Conservation (phyloP, 1,140 invertebrate genomes). For the Stenopsyche tienmushanensis region DNA sequence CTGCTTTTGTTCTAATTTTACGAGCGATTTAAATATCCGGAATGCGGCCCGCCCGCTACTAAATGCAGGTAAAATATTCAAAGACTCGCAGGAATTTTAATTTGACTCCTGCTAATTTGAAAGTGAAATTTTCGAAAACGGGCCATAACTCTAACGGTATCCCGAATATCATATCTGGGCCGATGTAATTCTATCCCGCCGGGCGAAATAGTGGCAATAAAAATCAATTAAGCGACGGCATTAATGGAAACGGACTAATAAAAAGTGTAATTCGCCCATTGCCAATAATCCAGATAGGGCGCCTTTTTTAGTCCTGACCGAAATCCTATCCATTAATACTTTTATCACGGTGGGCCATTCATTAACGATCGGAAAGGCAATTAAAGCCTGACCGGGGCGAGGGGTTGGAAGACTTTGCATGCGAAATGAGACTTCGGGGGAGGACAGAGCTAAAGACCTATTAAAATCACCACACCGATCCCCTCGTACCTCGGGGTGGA, state of each 20-base stretch:
- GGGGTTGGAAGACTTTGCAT: conserved; percentile 39
- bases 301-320: background rate
- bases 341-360: conserved; percentile 39
- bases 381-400: conserved; percentile 35
- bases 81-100: conserved; percentile 30
- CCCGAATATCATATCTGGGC: no score
- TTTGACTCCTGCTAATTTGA: conserved; percentile 9
- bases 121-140: no score
- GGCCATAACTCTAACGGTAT: no score
- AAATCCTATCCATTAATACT: conserved; percentile 42
- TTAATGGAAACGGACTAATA: no score
- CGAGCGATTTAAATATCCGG: conserved; percentile 19
- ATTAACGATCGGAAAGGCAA: conserved; percentile 42
- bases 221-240: no score
- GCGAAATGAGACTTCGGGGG: conserved; percentile 32
- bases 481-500: no score
- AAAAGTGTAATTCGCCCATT: no score
- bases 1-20: no score
- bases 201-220: no score
- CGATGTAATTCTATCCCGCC: no score
- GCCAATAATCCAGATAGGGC: no score
- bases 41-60: background rate
- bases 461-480: conserved; percentile 32
- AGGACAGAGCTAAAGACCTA: conserved; percentile 28
- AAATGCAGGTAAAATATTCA: conserved; percentile 13